A percentile compares a stretch with the other conserved stretches of the same genome.
These are phyloP conservation scores for Enteromius viviparus DNA, from an alignment of 2,797 vertebrate species.

Conservation along the genomic window DNA sequence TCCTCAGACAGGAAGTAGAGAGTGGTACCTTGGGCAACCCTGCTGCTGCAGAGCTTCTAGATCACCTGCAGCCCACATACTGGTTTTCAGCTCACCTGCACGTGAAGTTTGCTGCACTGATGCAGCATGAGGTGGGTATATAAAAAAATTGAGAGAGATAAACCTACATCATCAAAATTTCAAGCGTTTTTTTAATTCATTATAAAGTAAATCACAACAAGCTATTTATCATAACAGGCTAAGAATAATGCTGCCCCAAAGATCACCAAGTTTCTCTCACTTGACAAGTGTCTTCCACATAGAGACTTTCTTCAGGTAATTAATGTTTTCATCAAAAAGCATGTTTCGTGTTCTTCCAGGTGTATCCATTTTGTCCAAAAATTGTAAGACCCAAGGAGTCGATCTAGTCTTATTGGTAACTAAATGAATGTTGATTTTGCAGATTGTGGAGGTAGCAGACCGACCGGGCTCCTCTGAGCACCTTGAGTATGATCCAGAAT, in stretches of 20 bases:
- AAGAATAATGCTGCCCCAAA: slow-evolving; percentile 80
- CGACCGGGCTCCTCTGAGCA: slow-evolving; percentile 82
- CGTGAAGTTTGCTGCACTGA: slow-evolving; percentile 94
- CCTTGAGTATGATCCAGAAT: slow-evolving; percentile 93
- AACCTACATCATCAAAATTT: neutral
- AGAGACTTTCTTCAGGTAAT: slow-evolving; percentile 96
- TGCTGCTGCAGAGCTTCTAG: slow-evolving; percentile 89
- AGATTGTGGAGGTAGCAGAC: slow-evolving; percentile 92
- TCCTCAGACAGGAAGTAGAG: slow-evolving; percentile 93
- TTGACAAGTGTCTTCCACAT: slow-evolving; percentile 96
- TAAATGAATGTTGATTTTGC: slow-evolving; percentile 46
- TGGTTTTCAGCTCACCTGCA: slow-evolving; percentile 99
- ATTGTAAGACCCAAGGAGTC: neutral
- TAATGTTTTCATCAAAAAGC: neutral
- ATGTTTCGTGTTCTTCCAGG: neutral
- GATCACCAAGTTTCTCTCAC: slow-evolving; percentile 92
- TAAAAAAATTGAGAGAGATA: neutral
- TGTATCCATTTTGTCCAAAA: neutral
- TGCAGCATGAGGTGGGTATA: slow-evolving; percentile 86
- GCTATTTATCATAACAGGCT: slow-evolving; percentile 64
- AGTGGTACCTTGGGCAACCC: slow-evolving; percentile 90
- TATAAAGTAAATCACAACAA: neutral
- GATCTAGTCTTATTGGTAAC: neutral
- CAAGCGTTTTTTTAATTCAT: neutral
- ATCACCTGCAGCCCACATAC: slow-evolving; percentile 89